Evolutionary conservation across 2,797 vertebrate species (phyloP).

Genomic region (Petrocephalus sullivani): DNA sequence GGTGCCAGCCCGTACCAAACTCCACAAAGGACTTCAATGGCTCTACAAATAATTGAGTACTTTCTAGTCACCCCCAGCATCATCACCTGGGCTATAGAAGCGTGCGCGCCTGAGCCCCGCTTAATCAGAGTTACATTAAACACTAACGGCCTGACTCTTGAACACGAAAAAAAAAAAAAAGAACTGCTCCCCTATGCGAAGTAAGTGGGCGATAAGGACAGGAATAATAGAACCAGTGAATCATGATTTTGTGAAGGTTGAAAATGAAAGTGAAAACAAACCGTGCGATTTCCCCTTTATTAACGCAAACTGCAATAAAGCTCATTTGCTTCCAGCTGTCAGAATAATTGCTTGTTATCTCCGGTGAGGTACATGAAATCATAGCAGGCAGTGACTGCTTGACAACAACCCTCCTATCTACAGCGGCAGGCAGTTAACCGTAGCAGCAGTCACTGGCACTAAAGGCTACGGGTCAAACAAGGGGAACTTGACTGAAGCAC

Average conservation of each 20-base stretch:
- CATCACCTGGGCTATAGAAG: slow-evolving; percentile 36
- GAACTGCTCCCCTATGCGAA: slow-evolving; percentile 4
- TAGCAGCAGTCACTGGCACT: not conserved
- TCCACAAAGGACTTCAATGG: slow-evolving; percentile 50
- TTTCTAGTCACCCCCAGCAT: slow-evolving; percentile 41
- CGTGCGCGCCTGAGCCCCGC: slow-evolving; percentile 46
- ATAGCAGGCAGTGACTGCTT: slow-evolving; percentile 13
- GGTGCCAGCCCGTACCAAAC: slow-evolving; percentile 24
- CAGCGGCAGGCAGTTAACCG: not conserved
- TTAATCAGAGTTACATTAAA: slow-evolving; percentile 45
- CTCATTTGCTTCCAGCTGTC: slow-evolving; percentile 51
- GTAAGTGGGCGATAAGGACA: slow-evolving; percentile 34
- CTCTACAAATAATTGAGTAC: slow-evolving; percentile 51
- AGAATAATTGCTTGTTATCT: slow-evolving; percentile 44
- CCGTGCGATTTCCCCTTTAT: slow-evolving; percentile 46
- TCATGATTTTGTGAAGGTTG: slow-evolving; percentile 39
- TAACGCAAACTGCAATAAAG: slow-evolving; percentile 40
- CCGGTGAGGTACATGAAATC: slow-evolving; percentile 13
- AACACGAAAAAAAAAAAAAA: not conserved
- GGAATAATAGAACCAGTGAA: slow-evolving; percentile 47
- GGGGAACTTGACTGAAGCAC: slow-evolving; percentile 12
- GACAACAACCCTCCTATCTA: not conserved
- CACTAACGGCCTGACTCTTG: slow-evolving; percentile 26
- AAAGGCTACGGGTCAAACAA: slow-evolving; percentile 8
- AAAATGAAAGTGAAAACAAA: slow-evolving; percentile 51